These are phyloP conservation scores for Oscheius myriophilus DNA, from an alignment of 2,888 invertebrate genomes.

Conservation along the genomic window DNA sequence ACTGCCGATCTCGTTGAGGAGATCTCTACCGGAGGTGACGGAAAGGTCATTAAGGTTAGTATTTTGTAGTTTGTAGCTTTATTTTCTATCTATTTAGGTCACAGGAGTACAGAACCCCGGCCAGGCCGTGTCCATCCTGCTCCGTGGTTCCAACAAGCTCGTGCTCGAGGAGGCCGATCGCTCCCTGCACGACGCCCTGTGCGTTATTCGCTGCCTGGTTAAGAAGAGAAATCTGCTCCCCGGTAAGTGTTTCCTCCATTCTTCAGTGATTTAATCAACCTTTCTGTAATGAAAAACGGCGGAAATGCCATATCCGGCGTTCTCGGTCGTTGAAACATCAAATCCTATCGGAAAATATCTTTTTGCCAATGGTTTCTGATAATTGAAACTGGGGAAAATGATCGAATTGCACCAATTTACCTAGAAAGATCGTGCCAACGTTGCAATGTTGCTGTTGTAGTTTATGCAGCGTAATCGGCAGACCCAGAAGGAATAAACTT, in stretches of 20 bases:
- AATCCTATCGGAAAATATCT: not conserved
- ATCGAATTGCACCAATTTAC: no score
- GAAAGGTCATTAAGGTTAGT: conserved; percentile 85
- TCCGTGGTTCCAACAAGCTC: conserved; percentile 88
- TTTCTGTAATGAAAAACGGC: no score
- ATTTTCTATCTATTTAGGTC: conserved; percentile 74
- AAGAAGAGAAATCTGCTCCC: conserved; percentile 78
- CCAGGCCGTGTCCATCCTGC: conserved; percentile 88
- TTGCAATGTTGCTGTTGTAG: no score
- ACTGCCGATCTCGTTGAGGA: conserved; percentile 94
- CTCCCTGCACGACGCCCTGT: conserved; percentile 89
- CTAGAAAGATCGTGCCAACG: no score
- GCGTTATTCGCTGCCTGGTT: conserved; percentile 93
- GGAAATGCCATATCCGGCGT: not conserved
- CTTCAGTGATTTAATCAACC: not conserved
- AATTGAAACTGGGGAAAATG: no score
- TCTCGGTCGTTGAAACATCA: not conserved
- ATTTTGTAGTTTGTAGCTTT: not conserved
- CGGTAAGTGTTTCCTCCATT: conserved; percentile 38
- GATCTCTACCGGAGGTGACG: conserved; percentile 84
- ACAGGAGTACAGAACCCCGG: conserved; percentile 88
- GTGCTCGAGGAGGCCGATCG: conserved; percentile 89
- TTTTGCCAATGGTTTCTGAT: no score
- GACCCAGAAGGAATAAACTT: not conserved
- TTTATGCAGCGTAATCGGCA: no score